Percentiles rank a stretch among this genome's conserved stretches.
phyloP scores from a whole-genome alignment of 37 sponge, comb jelly and placozoan species.

The Axinella damicornis region DNA sequence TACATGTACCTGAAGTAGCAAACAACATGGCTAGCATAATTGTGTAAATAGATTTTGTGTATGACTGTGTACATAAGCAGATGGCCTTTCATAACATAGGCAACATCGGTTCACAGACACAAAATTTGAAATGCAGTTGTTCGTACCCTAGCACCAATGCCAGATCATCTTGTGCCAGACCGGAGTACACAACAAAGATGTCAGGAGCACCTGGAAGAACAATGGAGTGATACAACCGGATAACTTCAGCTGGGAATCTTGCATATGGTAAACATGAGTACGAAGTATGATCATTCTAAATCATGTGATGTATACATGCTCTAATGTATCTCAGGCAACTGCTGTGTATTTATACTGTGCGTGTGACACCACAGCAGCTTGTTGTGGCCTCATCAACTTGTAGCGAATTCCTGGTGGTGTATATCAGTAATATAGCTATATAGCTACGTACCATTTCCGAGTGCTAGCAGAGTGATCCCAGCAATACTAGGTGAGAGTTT shows the following conservation, averaged over 20 bases:
- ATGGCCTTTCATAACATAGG: background rate
- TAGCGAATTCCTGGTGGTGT: too few species aligned
- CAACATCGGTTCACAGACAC: background rate
- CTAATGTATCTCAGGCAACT: background rate
- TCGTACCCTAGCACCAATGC: constrained; percentile 80
- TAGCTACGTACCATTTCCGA: constrained; percentile 75
- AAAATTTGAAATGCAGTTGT: background rate
- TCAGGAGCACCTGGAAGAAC: constrained; percentile 83
- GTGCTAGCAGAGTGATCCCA: constrained; percentile 84
- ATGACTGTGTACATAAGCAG: background rate
- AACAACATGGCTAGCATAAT: background rate
- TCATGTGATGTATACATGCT: too few species aligned
- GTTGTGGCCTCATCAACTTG: too few species aligned
- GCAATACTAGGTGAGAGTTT: constrained; percentile 74
- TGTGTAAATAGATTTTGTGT: background rate
- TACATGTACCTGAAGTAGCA: too few species aligned
- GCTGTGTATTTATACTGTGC: background rate
- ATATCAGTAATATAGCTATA: too few species aligned
- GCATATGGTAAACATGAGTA: too few species aligned
- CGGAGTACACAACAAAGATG: constrained; percentile 82
- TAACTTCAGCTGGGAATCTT: background rate
- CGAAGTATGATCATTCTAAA: too few species aligned
- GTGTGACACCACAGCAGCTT: background rate
- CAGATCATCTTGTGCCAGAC: constrained; percentile 65
- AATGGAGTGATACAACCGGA: too few species aligned